phyloP scores from a whole-genome alignment of 2,888 invertebrate species.

The Diachrysia chrysitis region DNA sequence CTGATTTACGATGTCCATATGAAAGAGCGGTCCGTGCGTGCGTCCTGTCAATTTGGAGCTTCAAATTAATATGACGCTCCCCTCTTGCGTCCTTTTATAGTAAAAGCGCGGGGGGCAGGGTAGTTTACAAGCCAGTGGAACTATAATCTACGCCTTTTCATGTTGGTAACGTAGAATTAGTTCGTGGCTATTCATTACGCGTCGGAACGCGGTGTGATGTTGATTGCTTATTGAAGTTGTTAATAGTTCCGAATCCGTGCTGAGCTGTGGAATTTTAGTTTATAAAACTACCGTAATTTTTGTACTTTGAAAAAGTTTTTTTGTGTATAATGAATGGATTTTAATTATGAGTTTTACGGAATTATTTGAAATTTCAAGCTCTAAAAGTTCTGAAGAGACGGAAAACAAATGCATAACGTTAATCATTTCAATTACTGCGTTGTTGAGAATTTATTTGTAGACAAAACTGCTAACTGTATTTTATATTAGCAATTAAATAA shows the following conservation, averaged over 20 bases:
- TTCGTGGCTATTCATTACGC: constrained; percentile 78
- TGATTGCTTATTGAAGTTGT: constrained; percentile 80
- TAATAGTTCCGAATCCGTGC: constrained; percentile 71
- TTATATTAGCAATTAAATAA: no score
- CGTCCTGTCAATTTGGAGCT: constrained; percentile 73
- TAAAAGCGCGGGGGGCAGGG: constrained; percentile 59
- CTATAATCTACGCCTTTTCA: constrained; percentile 75
- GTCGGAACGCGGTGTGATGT: constrained; percentile 74
- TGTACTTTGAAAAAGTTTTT: constrained; percentile 34
- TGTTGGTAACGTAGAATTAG: constrained; percentile 77
- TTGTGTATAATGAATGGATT: constrained; percentile 19
- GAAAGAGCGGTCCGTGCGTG: constrained; percentile 80
- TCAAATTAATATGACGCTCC: constrained; percentile 67
- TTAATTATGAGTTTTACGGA: constrained; percentile 11
- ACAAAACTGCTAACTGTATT: neutral
- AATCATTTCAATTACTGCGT: neutral
- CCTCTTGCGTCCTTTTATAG: constrained; percentile 47
- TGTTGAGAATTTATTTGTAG: neutral
- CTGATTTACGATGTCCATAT: constrained; percentile 85
- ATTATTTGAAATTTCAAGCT: constrained; percentile 8
- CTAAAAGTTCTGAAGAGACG: constrained; percentile 2
- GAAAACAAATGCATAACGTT: constrained; percentile 1
- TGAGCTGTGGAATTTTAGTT: constrained; percentile 54
- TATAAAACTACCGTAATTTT: constrained; percentile 44
- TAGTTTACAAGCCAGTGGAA: constrained; percentile 62